Base-by-base conservation (phyloP, 37 sponge, comb jelly and placozoan genomes). In the Crambe crambe region DNA sequence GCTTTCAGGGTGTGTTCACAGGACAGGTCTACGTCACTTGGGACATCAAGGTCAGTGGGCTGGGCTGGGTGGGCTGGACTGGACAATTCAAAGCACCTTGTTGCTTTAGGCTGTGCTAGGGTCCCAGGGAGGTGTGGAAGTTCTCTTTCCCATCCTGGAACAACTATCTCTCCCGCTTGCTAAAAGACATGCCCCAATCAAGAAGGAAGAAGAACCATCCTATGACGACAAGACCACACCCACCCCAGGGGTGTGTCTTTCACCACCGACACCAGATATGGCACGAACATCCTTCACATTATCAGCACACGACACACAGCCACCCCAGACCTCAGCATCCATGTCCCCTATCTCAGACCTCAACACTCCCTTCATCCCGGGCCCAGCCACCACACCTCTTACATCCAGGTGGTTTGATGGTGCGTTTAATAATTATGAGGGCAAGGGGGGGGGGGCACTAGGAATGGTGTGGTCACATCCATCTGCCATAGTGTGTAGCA, bases 141-240 rank as follows among this genome's bases (percentile, higher is more conserved):
- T 95, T 37, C 79, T 98, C 65, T 93, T 91, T 64, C 98, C 98
- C 10, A 69, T 98, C 5, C 81, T 98, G 83, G 98, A 98, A 80
- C 83, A 85, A 29, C 85, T 89, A 0, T 72, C 58, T 37, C 54
- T 78, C 1, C 83, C 93, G 2, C 10, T 79, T 1, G 65, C 36
- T 29, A 17, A 56, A 37, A 71, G 72, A 38, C 27, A 18, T 29
- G 69, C 6, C n/a, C 17, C 36, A 15, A 5, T 26, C 38, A 57
- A 2, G n/a, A n/a, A n/a, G n/a, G n/a, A n/a, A n/a, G n/a, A n/a
- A n/a, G n/a, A n/a, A n/a, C n/a, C n/a, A n/a, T n/a, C n/a, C n/a
- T n/a, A n/a, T n/a, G n/a, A n/a, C n/a, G n/a, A n/a, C n/a, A n/a
- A n/a, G n/a, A n/a, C n/a, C n/a, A n/a, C n/a, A n/a, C n/a, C n/a